Evolutionary conservation across 2,797 vertebrate genomes (phyloP).

Genomic region (Diglossa cyanea): DNA sequence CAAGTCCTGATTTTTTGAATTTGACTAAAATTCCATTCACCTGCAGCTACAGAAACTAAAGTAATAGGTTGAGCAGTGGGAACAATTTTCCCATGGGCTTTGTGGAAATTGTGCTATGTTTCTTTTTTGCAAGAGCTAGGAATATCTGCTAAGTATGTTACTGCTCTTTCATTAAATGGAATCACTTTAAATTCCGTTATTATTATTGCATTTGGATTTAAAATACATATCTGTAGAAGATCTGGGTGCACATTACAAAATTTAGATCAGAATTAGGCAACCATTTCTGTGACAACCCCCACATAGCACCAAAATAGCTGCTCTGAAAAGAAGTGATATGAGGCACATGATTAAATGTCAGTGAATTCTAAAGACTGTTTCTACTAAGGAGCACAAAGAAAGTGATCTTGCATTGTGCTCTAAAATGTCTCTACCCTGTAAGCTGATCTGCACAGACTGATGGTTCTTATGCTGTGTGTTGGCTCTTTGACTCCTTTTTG

Average conservation of each 20-base stretch:
- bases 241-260: constrained; percentile 30
- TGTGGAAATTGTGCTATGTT: neutral
- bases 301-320: constrained; percentile 58
- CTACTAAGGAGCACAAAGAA: constrained; percentile 56
- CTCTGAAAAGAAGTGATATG: constrained; percentile 57
- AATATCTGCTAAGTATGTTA: neutral
- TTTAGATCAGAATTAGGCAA: constrained; percentile 58
- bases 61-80: neutral
- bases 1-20: neutral
- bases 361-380: constrained; percentile 63
- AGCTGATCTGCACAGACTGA: neutral
- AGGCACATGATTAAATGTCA: constrained; percentile 70
- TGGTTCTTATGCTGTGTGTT: neutral
- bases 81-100: neutral
- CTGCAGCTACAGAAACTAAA: neutral
- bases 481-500: neutral
- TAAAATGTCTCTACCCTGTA: constrained; percentile 14
- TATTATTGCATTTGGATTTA: neutral
- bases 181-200: neutral
- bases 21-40: neutral
- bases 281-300: constrained; percentile 50
- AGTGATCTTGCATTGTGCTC: constrained; percentile 46
- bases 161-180: neutral
- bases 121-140: neutral
- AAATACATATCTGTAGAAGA: constrained; percentile 19